phyloP scores from a whole-genome alignment of 1,140 invertebrate genomes.

The Bombyx mori region ASM3026992v2 NC_085124.1:5624501-5625000 shows the following conservation, averaged over 20 bases:
- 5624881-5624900: too few relatives aligned
- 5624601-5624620: slow-evolving; percentile 72
- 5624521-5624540: slow-evolving; percentile 64
- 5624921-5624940: too few relatives aligned
- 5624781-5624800: too few relatives aligned
- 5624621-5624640: slow-evolving; percentile 68
- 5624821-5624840: too few relatives aligned
- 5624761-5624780: too few relatives aligned
- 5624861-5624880: too few relatives aligned
- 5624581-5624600: slow-evolving; percentile 54
- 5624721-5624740: background rate
- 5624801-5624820: too few relatives aligned
- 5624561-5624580: slow-evolving; percentile 67
- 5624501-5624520: slow-evolving; percentile 65
- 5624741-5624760: too few relatives aligned
- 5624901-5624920: too few relatives aligned
- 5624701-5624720: background rate
- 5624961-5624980: background rate
- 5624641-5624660: slow-evolving; percentile 41
- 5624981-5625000: slow-evolving; percentile 29
- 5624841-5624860: too few relatives aligned
- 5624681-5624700: background rate
- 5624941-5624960: too few relatives aligned
- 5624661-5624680: background rate
- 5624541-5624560: slow-evolving; percentile 68